Conservation (phyloP, 2,888 invertebrate genomes). For the Trachelus tabidus region DNA sequence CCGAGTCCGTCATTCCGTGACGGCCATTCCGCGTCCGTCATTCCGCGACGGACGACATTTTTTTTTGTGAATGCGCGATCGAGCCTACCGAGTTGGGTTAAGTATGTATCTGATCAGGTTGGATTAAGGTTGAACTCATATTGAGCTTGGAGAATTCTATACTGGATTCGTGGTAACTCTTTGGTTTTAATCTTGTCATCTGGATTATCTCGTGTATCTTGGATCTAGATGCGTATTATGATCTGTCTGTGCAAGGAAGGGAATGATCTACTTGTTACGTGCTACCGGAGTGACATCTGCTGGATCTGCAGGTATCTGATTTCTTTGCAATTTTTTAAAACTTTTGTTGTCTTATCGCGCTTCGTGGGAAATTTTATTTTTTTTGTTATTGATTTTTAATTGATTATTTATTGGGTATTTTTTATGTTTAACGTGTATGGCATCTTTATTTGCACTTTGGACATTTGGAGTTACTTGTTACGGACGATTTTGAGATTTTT, state of each 20-base stretch:
- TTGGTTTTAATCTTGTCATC: not conserved
- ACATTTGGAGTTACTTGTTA: no score
- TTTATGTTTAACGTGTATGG: no score
- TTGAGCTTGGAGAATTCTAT: not conserved
- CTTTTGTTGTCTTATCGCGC: not conserved
- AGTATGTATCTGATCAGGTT: not conserved
- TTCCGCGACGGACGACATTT: not conserved
- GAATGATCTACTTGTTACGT: not conserved
- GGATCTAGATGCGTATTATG: not conserved
- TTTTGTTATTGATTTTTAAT: not conserved
- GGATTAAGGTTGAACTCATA: not conserved
- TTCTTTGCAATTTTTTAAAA: not conserved
- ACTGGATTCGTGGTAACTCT: not conserved
- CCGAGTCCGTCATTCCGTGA: constrained; percentile 27
- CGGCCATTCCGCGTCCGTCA: constrained; percentile 17
- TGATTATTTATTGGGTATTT: no score
- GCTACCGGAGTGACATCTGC: not conserved
- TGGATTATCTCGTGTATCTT: not conserved
- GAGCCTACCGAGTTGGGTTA: not conserved
- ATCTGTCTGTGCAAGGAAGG: not conserved
- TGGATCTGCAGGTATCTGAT: not conserved
- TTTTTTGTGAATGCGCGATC: not conserved
- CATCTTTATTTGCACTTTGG: no score
- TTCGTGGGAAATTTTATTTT: not conserved
- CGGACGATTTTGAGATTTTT: no score